Conservation (phyloP, 2,888 invertebrate genomes). For the Psylliodes chrysocephalus region DNA sequence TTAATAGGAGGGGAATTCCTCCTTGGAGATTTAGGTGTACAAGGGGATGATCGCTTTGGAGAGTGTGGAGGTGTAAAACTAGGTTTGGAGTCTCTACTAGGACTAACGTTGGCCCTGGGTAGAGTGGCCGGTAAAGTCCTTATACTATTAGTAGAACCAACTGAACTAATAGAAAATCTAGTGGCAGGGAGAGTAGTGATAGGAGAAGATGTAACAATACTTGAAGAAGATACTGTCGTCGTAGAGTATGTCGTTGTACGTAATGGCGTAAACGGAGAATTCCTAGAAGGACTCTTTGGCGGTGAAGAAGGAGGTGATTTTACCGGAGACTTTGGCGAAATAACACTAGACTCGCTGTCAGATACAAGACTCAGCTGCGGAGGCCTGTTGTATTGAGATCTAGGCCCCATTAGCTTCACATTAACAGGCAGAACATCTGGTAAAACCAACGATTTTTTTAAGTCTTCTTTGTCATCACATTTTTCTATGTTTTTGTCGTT, state of each 20-base stretch:
- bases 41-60: constrained; percentile 48
- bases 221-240: constrained; percentile 45
- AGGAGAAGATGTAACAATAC: constrained; percentile 37
- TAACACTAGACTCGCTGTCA: constrained; percentile 43
- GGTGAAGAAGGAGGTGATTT: constrained; percentile 58
- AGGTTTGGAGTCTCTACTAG: constrained; percentile 20
- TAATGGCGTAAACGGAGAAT: constrained; percentile 57
- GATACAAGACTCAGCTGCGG: constrained; percentile 55
- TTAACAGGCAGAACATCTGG: constrained; percentile 70
- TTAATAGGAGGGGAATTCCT: constrained; percentile 57
- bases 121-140: constrained; percentile 34
- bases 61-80: constrained; percentile 32
- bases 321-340: constrained; percentile 56
- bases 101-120: constrained; percentile 27
- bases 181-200: constrained; percentile 40
- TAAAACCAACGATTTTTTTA: constrained; percentile 61
- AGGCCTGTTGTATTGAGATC: constrained; percentile 58
- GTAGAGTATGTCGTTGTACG: constrained; percentile 54
- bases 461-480: constrained; percentile 56
- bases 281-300: constrained; percentile 55
- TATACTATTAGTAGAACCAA: constrained; percentile 27
- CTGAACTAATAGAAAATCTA: constrained; percentile 36
- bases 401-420: constrained; percentile 63
- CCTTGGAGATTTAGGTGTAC: constrained; percentile 53
- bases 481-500: constrained; percentile 56